Base-by-base conservation (phyloP, 2,113 vertebrate species). In the Carassius auratus region DNA sequence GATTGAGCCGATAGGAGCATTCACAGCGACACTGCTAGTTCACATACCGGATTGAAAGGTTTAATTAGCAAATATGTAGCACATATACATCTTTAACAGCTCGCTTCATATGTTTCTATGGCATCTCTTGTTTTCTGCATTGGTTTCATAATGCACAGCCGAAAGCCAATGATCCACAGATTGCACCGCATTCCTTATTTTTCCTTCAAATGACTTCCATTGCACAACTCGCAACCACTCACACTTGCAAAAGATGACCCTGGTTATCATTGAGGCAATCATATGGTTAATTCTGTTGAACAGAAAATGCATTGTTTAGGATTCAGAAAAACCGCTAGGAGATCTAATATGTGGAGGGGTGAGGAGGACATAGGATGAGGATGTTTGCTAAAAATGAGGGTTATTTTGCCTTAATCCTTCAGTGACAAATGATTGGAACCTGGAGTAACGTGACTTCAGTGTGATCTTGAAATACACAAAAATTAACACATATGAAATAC, bases 141-240 rank as follows among this genome's bases (percentile, higher is more conserved):
- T 55, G 38, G 26, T 86, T 88, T 88, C 87, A 86, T 61, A 88
- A 85, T 50, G 0, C 38, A n/a, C 21, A 77, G 77, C 64, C 50
- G 42, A 23, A 50, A 69, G 55, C 55, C 30, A 85, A 21, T 83
- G 55, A 88, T 76, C 74, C 57, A 64, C 57, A 77, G 52, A 68
- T 80, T 71, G 66, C 45, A 57, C 8, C 17, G 73, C 10, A 77
- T 83, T 62, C 78, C 13, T 73, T 73, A 62, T 71, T 80, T 61
- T 76, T 8, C 78, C 38, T 80, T 23, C 59, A 81, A 19, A 26
- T 14, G n/a, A 52, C 61, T 30, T 68, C 52, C 57, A 52, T 85
- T 88, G 84, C 87, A 83, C 59, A 88, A 88, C 68, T 61, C 59
- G 7, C 21, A 36, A 23, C 23, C 52, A 73, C 81, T 71, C 23